These are phyloP conservation scores for Pica pica DNA, from an alignment of 2,113 vertebrate species.

Conservation along the genomic window DNA sequence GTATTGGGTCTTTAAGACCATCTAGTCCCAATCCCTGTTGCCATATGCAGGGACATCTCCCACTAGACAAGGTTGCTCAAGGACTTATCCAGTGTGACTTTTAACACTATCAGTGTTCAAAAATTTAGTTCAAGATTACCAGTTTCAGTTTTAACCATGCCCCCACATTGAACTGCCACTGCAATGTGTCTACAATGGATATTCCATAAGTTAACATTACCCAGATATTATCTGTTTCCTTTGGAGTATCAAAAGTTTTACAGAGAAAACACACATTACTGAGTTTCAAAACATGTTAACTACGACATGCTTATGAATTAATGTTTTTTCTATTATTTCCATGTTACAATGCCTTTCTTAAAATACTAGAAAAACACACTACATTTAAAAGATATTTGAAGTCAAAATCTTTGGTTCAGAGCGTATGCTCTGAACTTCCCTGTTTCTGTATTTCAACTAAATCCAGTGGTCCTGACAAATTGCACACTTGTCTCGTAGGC, in stretches of 20 bases:
- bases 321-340: neutral
- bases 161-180: rapidly evolving
- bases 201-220: neutral
- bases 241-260: neutral
- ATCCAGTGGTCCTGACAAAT: neutral
- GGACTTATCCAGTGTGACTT: neutral
- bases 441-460: neutral
- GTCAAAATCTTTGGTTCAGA: neutral
- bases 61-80: no score
- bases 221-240: neutral
- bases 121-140: neutral
- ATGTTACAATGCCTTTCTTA: neutral
- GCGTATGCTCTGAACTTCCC: neutral
- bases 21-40: neutral
- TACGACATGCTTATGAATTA: neutral
- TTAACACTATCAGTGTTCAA: neutral
- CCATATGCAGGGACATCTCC: neutral
- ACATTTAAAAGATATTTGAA: neutral
- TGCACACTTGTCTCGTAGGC: neutral
- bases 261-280: neutral
- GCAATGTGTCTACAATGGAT: neutral
- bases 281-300: neutral
- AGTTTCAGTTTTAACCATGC: neutral
- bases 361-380: neutral
- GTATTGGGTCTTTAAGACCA: neutral